phyloP scores from a whole-genome alignment of 2,797 vertebrate genomes.

The Lepilemur septentrionalis region DNA sequence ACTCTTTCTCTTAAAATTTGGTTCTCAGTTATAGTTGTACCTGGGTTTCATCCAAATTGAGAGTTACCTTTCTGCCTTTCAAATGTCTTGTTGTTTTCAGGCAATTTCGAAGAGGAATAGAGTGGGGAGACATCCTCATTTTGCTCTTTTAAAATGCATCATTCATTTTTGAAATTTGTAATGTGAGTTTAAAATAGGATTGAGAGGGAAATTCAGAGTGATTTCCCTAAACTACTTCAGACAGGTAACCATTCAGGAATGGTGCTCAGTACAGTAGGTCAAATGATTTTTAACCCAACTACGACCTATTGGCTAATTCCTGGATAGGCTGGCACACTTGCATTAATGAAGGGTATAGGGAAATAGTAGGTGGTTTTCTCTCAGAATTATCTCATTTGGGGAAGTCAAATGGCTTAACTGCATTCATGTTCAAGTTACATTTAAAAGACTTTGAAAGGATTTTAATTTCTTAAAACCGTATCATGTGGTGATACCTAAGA shows the following conservation, averaged over 20 bases:
- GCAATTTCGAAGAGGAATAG: neutral
- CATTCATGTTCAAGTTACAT: neutral
- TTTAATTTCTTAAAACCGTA: neutral
- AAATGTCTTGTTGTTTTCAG: neutral
- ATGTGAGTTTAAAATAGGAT: neutral
- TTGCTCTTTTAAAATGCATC: neutral
- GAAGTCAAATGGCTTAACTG: neutral
- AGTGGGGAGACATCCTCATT: neutral
- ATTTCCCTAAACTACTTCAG: neutral
- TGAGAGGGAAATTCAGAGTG: neutral
- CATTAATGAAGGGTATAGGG: neutral
- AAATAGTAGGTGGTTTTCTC: neutral
- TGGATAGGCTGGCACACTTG: neutral
- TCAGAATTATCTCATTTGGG: slow-evolving; percentile 5
- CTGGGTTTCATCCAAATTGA: neutral
- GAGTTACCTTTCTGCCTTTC: neutral
- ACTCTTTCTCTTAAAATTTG: neutral
- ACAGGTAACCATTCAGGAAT: neutral
- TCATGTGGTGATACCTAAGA: neutral
- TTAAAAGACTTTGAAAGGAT: neutral
- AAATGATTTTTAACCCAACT: neutral
- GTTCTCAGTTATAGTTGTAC: neutral
- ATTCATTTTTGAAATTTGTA: neutral
- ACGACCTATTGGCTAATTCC: neutral
- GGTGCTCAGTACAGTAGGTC: neutral